These are phyloP conservation scores for Axea sp. DNA, from an alignment of 2,888 invertebrate species.

Conservation along the genomic window DNA sequence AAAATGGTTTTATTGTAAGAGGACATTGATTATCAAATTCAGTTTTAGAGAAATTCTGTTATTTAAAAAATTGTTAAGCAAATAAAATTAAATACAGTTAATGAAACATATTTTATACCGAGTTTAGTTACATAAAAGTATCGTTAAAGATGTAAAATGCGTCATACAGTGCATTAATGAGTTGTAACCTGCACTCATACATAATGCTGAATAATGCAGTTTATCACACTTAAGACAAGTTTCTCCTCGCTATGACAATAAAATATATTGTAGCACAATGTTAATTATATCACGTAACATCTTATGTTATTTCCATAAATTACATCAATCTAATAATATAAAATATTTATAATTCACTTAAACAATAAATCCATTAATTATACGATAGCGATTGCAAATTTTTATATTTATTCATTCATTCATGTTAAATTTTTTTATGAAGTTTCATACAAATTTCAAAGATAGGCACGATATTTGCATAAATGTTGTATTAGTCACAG, in stretches of 20 bases:
- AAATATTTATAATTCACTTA: conserved; percentile 25
- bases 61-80: no score
- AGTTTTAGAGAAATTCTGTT: no score
- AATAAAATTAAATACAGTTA: no score
- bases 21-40: no score
- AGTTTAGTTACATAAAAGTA: conserved; percentile 50
- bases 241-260: conserved; percentile 39
- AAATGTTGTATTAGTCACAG: no score
- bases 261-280: conserved; percentile 26
- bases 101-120: no score
- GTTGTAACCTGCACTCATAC: conserved; percentile 17
- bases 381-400: conserved; percentile 8
- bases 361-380: conserved; percentile 38
- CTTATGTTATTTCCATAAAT: conserved; percentile 32
- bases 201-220: conserved; percentile 48
- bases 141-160: conserved; percentile 37
- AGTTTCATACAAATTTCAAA: no score
- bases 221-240: conserved; percentile 43
- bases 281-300: conserved; percentile 33
- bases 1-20: no score
- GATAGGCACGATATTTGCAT: no score
- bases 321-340: conserved; percentile 17
- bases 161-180: conserved; percentile 38
- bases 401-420: neutral
- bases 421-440: no score